Evolutionary conservation across 1,140 invertebrate genomes (phyloP), one percentile per base, ranked within the genome.

Genomic region (Drosophila prosaltans): DNA sequence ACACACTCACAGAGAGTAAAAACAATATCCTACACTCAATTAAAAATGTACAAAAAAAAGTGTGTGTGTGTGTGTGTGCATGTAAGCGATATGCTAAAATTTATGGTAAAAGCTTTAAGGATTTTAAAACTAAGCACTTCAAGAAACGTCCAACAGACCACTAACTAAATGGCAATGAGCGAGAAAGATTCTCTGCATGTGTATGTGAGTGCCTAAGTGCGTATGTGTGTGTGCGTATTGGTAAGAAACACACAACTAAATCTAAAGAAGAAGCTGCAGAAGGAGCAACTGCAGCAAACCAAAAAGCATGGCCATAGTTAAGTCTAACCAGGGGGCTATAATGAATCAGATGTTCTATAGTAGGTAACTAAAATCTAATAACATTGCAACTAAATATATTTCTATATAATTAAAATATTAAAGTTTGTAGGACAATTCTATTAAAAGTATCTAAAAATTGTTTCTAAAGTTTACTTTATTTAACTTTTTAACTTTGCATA

Each of bases 61-160:
- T 40, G 45, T 30, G 8, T 51, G 24, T 48, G n/a, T n/a, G 24
- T 59, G 26, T 24, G 8, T 59, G 21, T 73, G 41, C 69, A 62
- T 65, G 51, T 57, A 54, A 51, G 36, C 30, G 78, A 69, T 74
- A 76, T 65, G 55, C 28, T 45, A 48, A 80, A 51, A 83, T 83
- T 74, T 86, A 86, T 86, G 74, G 55, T 32, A 60, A 32, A 65
- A 65, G 79, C 71, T 86, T 85, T 65, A 86, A 86, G 71, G 82
- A 79, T 69, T 85, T 85, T 79, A 76, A 5, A 72, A 76, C 79
- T 81, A 79, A 72, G 82, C 74, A 79, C 79, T 86, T 10, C 63
- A 10, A 61, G 67, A 74, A 63, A 45, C 32, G 74, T 67, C 62
- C 73, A 57, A 55, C 66, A 60, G 74, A 70, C 74, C 81, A 86